These are phyloP conservation scores for Dusona sp. DNA, from an alignment of 2,888 invertebrate species.

Conservation along the genomic window DNA sequence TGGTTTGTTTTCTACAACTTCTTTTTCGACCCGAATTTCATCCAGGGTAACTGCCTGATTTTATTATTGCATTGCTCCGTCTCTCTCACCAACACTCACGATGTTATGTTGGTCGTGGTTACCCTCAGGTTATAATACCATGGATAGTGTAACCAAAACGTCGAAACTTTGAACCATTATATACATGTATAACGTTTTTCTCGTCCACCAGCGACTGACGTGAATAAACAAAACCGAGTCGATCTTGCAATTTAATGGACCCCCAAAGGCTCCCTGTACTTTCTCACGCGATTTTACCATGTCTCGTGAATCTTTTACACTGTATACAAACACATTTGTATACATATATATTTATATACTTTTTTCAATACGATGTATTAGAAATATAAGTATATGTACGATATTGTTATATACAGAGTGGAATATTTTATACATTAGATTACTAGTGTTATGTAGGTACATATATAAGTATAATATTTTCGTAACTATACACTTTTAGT, in stretches of 20 bases:
- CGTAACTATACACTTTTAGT: constrained; percentile 13
- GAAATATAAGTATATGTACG: not conserved
- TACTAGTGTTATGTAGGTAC: not conserved
- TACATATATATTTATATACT: not conserved
- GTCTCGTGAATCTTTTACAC: constrained; percentile 41
- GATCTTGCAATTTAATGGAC: constrained; percentile 53
- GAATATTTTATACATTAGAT: constrained; percentile 6
- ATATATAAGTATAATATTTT: not conserved
- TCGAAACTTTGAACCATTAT: constrained; percentile 40
- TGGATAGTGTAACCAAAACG: constrained; percentile 42
- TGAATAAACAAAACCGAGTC: constrained; percentile 49
- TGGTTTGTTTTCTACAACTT: not conserved
- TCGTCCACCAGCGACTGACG: constrained; percentile 28
- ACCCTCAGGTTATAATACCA: constrained; percentile 56
- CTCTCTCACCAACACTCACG: constrained; percentile 11
- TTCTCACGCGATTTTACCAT: constrained; percentile 56
- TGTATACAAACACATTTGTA: not conserved
- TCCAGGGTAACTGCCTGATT: not conserved
- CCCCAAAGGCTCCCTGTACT: constrained; percentile 39
- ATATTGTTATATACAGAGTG: not conserved
- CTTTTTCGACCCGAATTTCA: not conserved
- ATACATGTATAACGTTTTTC: not conserved
- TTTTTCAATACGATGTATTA: not conserved
- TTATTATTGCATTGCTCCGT: not conserved
- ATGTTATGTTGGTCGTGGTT: constrained; percentile 27